phyloP scores from a whole-genome alignment of 2,888 invertebrate species.

The Cyclophora albipunctata region DNA sequence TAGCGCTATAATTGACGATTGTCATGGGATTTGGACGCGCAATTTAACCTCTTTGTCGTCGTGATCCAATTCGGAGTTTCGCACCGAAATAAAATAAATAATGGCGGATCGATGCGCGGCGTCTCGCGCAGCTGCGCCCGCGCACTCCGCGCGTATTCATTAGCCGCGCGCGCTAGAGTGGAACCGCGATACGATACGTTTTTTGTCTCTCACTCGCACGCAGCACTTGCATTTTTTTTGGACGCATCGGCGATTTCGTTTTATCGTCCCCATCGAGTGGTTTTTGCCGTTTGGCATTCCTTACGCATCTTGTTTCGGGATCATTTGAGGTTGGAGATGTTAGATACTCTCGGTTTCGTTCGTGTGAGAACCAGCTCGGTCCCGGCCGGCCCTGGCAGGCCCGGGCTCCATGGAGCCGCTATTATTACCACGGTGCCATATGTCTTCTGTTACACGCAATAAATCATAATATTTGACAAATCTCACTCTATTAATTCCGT shows the following conservation, averaged over 20 bases:
- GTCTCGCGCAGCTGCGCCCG: slow-evolving; percentile 61
- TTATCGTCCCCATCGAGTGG: slow-evolving; percentile 68
- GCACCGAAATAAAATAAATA: slow-evolving; percentile 73
- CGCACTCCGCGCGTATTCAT: slow-evolving; percentile 56
- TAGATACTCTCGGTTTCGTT: slow-evolving; percentile 27
- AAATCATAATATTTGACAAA: no score
- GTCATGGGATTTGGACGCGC: slow-evolving; percentile 71
- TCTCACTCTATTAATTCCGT: no score
- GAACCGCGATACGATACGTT: slow-evolving; percentile 70
- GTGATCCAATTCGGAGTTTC: slow-evolving; percentile 69
- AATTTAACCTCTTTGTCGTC: slow-evolving; percentile 71
- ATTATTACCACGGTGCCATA: no score
- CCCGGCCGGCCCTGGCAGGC: background rate
- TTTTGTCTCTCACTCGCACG: slow-evolving; percentile 70
- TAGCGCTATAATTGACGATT: slow-evolving; percentile 55
- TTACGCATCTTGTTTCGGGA: slow-evolving; percentile 63
- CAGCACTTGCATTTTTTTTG: slow-evolving; percentile 65
- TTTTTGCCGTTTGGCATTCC: slow-evolving; percentile 68
- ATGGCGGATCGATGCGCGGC: slow-evolving; percentile 55
- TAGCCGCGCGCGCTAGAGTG: slow-evolving; percentile 68
- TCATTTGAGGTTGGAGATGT: slow-evolving; percentile 40
- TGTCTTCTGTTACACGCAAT: no score
- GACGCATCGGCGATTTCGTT: slow-evolving; percentile 71
- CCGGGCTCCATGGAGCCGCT: no score
- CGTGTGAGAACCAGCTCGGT: slow-evolving; percentile 26